Evolutionary conservation across 2,113 vertebrate species (phyloP), one percentile per base, ranked within the genome.

Genomic region (Rhinoderma darwinii): DNA sequence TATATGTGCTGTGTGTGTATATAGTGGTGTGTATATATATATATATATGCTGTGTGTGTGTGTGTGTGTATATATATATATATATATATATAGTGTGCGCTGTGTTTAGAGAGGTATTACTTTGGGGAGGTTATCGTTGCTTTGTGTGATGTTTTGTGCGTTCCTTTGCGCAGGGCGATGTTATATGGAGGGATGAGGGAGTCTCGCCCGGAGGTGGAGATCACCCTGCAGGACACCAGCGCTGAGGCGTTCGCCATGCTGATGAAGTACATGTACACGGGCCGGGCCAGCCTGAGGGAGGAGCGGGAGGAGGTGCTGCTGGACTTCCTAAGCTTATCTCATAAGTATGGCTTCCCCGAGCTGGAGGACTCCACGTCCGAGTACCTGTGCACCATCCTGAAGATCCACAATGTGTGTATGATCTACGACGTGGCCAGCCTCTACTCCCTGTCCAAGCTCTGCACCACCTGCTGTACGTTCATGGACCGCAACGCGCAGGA

Each of bases 391-490:
- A 99, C 98, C 88, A 95, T 99, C 88, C 95, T 99, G 84, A 97
- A 97, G 90, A 97, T 96, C 88, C 96, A 96, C 92, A 99, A 99
- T 44, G 97, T 99, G 90, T 99, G 97, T 90, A 95, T 98, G 95
- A 97, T 99, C 22, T 99, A 99, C 50, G 98, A 99, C 18, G 97
- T 98, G 91, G 97, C 98, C 91, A 97, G 96, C 89, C 97, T 99
- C 76, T 99, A 99, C 94, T 96, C 94, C 1, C 96, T 99, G 89
- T 94, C 94, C 73, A 91, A 95, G 70, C 94, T 99, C 88, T 95
- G 96, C 39, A 95, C 95, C 10, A 98, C 97, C 93, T 99, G 98
- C 93, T 98, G 96, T 70, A 92, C 96, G 89, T 99, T 97, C 88
- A 99, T 99, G 96, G 98, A 99, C 91, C 93, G 96, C 79, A 97